These are phyloP conservation scores for Hypothenemus hampei DNA, from an alignment of 1,140 invertebrate species.

Conservation along the genomic window DNA sequence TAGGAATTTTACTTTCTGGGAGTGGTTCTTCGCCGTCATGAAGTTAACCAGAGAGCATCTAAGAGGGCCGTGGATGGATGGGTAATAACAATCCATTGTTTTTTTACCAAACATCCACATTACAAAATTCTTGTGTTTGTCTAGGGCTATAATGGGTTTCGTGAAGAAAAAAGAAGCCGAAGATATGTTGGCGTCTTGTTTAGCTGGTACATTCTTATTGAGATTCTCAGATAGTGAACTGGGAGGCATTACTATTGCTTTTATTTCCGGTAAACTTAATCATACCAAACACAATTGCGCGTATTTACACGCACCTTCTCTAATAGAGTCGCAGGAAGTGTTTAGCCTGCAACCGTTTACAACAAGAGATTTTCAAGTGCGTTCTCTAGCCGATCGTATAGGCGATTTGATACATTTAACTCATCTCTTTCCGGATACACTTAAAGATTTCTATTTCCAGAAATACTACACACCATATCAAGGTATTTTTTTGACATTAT, in stretches of 20 bases:
- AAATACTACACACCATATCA: slow-evolving; percentile 85
- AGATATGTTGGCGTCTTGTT: slow-evolving; percentile 72
- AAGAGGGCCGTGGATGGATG: slow-evolving; percentile 83
- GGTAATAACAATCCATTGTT: slow-evolving; percentile 56
- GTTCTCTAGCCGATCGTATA: slow-evolving; percentile 83
- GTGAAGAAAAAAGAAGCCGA: slow-evolving; percentile 84
- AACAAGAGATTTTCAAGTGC: slow-evolving; percentile 84
- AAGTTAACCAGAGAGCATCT: slow-evolving; percentile 93
- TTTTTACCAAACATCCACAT: no score
- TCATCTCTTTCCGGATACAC: slow-evolving; percentile 81
- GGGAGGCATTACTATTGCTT: slow-evolving; percentile 93
- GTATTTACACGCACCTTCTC: not conserved
- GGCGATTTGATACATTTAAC: slow-evolving; percentile 79
- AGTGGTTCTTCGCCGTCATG: slow-evolving; percentile 97
- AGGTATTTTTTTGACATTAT: slow-evolving; percentile 47
- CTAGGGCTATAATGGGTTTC: slow-evolving; percentile 79
- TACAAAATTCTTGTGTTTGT: slow-evolving; percentile 25
- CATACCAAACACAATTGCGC: no score
- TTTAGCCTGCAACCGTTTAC: slow-evolving; percentile 90
- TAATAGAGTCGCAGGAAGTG: slow-evolving; percentile 62
- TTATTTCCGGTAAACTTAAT: slow-evolving; percentile 80
- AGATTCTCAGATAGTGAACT: slow-evolving; percentile 93
- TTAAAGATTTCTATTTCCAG: slow-evolving; percentile 81
- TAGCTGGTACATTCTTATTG: slow-evolving; percentile 85
- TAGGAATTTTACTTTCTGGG: slow-evolving; percentile 48